Evolutionary conservation across 2,797 vertebrate genomes (phyloP).

Genomic region (Leontocebus nigricollis): DNA sequence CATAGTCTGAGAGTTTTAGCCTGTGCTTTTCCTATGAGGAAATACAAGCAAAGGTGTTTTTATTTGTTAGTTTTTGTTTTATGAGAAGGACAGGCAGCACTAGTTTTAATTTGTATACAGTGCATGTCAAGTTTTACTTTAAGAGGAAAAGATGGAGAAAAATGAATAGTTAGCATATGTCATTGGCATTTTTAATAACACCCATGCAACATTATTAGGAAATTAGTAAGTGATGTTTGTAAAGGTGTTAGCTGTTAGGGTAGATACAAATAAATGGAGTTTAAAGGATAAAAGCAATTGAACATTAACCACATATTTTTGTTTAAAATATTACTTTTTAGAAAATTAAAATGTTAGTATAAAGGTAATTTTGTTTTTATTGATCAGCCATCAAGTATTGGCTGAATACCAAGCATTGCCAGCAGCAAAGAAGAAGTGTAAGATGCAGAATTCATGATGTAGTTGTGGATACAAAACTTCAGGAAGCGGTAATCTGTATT

Average conservation of each 20-base stretch:
- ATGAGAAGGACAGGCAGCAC: background rate
- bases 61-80: background rate
- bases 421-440: background rate
- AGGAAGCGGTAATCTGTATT: background rate
- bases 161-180: background rate
- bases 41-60: background rate
- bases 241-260: background rate
- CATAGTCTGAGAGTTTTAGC: background rate
- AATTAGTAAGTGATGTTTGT: background rate
- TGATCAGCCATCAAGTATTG: background rate
- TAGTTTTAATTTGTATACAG: slow-evolving; percentile 27
- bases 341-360: background rate
- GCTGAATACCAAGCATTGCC: background rate
- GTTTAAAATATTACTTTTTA: background rate
- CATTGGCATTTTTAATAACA: slow-evolving; percentile 30
- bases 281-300: slow-evolving; percentile 1
- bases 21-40: background rate
- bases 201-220: background rate
- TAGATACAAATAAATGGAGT: background rate
- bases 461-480: background rate
- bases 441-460: background rate
- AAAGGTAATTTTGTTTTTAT: slow-evolving; percentile 34
- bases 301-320: background rate
- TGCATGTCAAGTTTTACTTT: background rate
- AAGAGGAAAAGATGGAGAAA: background rate